Conservation (phyloP, 1,140 invertebrate genomes). For the Schmidtea mediterranea region DNA sequence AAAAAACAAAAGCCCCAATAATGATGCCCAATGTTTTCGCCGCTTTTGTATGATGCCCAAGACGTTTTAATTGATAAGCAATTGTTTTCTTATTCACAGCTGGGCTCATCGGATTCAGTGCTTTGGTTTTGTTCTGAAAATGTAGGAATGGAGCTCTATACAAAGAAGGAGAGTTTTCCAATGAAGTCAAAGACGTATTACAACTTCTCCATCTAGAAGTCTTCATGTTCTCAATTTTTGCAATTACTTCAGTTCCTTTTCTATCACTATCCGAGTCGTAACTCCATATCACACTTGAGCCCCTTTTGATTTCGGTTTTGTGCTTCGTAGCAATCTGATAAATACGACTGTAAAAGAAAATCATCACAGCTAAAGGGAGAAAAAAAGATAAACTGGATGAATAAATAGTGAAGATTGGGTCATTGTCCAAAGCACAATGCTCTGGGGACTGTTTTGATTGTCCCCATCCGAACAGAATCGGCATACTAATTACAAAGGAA, state of each 20-base stretch:
- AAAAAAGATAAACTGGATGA: slow-evolving; percentile 74
- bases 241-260: not conserved
- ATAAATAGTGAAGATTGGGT: slow-evolving; percentile 27
- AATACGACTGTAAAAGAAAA: slow-evolving; percentile 70
- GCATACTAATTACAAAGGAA: not conserved
- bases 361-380: slow-evolving; percentile 68
- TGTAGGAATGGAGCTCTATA: no score
- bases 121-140: no score
- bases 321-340: slow-evolving; percentile 27
- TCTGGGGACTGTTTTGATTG: not conserved
- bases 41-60: slow-evolving; percentile 36
- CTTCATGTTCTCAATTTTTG: no score
- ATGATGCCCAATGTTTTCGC: slow-evolving; percentile 31
- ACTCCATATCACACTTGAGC: not conserved
- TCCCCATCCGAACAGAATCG: not conserved
- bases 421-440: not conserved
- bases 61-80: slow-evolving; percentile 25
- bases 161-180: no score
- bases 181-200: no score
- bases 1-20: slow-evolving; percentile 24
- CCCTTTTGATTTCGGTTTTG: not conserved
- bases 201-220: no score
- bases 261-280: not conserved
- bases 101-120: no score
- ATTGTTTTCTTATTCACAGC: not conserved